phyloP scores from a whole-genome alignment of 2,113 vertebrate genomes.

The Rhea pennata region DNA sequence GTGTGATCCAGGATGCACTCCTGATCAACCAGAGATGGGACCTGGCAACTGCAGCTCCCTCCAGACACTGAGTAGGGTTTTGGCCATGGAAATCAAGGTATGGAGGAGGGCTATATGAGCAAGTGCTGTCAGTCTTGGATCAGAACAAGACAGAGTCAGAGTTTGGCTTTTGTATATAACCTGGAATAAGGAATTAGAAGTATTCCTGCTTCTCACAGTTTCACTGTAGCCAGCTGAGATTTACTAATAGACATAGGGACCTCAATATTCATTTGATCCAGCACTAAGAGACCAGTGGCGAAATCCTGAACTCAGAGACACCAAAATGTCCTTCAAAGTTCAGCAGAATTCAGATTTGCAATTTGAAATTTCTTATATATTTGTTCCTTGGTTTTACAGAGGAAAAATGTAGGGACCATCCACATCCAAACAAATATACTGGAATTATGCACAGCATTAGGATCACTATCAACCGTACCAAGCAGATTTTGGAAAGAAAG shows the following conservation, averaged over 20 bases:
- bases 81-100: not conserved
- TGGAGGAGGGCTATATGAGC: not conserved
- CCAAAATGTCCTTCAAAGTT: not conserved
- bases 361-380: not conserved
- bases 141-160: not conserved
- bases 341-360: not conserved
- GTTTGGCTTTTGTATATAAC: not conserved
- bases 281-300: not conserved
- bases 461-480: not conserved
- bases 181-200: not conserved
- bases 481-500: not conserved
- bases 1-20: not conserved
- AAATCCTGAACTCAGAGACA: not conserved
- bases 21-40: rapidly evolving
- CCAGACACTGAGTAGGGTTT: not conserved
- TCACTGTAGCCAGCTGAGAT: not conserved
- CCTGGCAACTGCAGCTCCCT: not conserved
- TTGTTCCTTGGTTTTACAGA: not conserved
- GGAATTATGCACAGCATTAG: not conserved
- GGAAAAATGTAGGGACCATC: not conserved
- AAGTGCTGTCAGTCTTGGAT: not conserved
- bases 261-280: not conserved
- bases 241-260: not conserved
- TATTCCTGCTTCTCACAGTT: not conserved
- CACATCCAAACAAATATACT: not conserved